Conservation (phyloP, 1,140 invertebrate species). For the Calosoma granatense region DNA sequence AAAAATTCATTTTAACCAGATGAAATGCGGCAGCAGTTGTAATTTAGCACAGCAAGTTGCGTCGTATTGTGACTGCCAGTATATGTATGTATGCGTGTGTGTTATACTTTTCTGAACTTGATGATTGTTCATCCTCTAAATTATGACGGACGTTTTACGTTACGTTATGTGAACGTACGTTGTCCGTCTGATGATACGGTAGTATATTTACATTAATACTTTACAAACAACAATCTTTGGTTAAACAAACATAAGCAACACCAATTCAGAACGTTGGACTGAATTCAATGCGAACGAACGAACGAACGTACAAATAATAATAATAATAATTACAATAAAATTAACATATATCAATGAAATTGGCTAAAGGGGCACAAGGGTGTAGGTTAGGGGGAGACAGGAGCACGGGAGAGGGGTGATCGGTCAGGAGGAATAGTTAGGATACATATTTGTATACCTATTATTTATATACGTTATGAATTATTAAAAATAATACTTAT, state of each 20-base stretch:
- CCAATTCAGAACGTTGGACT: constrained; percentile 13
- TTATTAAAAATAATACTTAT: constrained; percentile 9
- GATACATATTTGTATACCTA: neutral
- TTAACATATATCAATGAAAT: constrained; percentile 8
- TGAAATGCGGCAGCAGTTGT: no score
- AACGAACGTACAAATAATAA: constrained; percentile 14
- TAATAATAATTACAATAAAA: constrained; percentile 10
- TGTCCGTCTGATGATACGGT: no score
- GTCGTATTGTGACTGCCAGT: neutral
- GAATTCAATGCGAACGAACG: constrained; percentile 19
- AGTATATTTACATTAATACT: no score
- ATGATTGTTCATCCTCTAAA: neutral
- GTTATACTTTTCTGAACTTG: neutral
- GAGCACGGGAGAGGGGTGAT: neutral
- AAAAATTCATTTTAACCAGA: no score
- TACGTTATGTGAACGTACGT: no score
- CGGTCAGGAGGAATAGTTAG: no score
- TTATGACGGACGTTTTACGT: neutral
- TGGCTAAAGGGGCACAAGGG: no score
- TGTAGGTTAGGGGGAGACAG: neutral
- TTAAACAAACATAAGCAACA: constrained; percentile 20
- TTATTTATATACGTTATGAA: neutral
- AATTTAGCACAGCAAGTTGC: neutral
- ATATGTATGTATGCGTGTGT: neutral
- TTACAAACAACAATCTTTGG: constrained; percentile 33